These are phyloP conservation scores for Neotoma lepida DNA, from an alignment of 2,113 vertebrate genomes.

Conservation along the genomic window DNA sequence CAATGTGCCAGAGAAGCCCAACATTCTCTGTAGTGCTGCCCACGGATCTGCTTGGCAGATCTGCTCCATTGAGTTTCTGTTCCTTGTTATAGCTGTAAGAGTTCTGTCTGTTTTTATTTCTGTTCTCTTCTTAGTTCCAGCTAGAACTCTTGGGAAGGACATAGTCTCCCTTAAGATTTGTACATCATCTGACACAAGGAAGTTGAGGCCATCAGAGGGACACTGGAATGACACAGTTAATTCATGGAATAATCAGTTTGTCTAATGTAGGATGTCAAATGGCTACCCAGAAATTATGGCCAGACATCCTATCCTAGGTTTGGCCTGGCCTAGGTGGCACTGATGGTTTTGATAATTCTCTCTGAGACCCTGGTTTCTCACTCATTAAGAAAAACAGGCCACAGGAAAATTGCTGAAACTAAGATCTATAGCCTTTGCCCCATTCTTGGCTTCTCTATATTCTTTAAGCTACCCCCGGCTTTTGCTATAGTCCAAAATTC, in stretches of 20 bases:
- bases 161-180: neutral
- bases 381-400: slow-evolving; percentile 17
- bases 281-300: neutral
- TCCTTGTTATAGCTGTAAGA: slow-evolving; percentile 20
- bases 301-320: neutral
- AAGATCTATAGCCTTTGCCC: neutral
- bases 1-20: slow-evolving; percentile 47
- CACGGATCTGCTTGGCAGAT: slow-evolving; percentile 53
- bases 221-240: neutral
- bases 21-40: slow-evolving; percentile 48
- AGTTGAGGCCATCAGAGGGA: neutral
- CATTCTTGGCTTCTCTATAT: neutral
- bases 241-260: neutral
- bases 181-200: neutral
- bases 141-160: slow-evolving; percentile 40
- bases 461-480: neutral
- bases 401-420: neutral
- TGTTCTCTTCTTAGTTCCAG: slow-evolving; percentile 45
- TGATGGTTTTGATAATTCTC: neutral
- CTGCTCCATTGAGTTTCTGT: slow-evolving; percentile 40
- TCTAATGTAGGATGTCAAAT: neutral
- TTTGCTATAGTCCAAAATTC: neutral
- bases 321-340: too few relatives aligned
- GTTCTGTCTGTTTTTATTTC: slow-evolving; percentile 16
- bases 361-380: neutral